Conservation (phyloP, 1,140 invertebrate genomes). For the Medauroidea extradentata region DNA sequence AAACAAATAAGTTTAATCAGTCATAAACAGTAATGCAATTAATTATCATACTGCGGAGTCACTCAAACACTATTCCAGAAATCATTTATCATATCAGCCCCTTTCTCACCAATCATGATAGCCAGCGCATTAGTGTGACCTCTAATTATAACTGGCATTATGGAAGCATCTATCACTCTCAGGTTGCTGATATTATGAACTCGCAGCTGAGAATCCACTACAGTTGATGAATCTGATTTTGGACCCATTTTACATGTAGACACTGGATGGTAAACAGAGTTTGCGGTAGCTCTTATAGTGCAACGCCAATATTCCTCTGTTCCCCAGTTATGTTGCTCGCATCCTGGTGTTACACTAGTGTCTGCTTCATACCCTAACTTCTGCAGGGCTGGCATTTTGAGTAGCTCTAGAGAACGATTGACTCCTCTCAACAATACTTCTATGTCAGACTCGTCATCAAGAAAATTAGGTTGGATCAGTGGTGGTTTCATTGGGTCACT, state of each 20-base stretch:
- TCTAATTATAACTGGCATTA: constrained; percentile 7
- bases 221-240: constrained; percentile 27
- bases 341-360: constrained; percentile 26
- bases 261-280: constrained; percentile 20
- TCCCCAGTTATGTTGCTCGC: constrained; percentile 24
- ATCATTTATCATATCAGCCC: constrained; percentile 12
- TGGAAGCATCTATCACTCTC: constrained; percentile 16
- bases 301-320: constrained; percentile 38
- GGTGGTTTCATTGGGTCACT: constrained; percentile 46
- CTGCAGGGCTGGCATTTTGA: constrained; percentile 33
- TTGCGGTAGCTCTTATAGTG: constrained; percentile 26
- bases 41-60: too few relatives aligned
- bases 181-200: constrained; percentile 28
- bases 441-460: constrained; percentile 46
- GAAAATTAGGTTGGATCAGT: constrained; percentile 51
- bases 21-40: too few relatives aligned
- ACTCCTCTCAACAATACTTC: constrained; percentile 49
- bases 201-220: constrained; percentile 32
- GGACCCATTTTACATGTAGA: constrained; percentile 42
- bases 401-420: constrained; percentile 40
- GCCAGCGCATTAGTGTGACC: constrained; percentile 9
- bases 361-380: constrained; percentile 27
- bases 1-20: too few relatives aligned
- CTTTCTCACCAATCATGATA: constrained; percentile 15
- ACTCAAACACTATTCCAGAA: too few relatives aligned